Conservation (phyloP, 2,888 invertebrate genomes). For the Sepiola atlantica region DNA sequence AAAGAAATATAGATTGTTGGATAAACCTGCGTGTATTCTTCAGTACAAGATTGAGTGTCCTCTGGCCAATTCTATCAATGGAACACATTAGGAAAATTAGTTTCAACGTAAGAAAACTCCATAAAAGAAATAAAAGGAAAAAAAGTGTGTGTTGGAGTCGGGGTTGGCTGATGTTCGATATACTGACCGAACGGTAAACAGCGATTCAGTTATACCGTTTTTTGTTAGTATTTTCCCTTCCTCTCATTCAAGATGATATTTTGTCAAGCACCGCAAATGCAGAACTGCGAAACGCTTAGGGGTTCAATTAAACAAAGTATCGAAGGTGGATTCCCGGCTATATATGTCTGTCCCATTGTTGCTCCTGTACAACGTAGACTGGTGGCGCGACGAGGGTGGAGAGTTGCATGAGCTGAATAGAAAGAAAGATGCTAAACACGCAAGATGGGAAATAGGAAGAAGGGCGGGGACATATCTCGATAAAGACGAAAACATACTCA, state of each 20-base stretch:
- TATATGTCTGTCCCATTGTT: constrained; percentile 14
- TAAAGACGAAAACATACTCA: background rate
- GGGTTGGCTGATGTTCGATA: background rate
- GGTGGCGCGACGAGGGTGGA: background rate
- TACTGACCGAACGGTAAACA: background rate
- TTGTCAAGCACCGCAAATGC: constrained; percentile 2
- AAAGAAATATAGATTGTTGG: too few species aligned
- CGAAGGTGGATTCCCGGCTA: constrained; percentile 12
- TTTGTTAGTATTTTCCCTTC: background rate
- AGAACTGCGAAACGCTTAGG: constrained; percentile 32
- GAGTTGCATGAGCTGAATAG: background rate
- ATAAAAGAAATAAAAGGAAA: background rate
- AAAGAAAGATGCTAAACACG: background rate
- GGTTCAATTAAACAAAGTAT: constrained; percentile 32
- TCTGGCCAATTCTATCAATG: background rate
- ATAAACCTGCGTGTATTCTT: background rate
- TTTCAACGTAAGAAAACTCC: background rate
- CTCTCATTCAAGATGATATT: background rate
- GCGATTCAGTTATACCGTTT: background rate
- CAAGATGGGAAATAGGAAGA: background rate
- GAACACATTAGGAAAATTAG: constrained; percentile 32
- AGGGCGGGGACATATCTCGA: background rate
- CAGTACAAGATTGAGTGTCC: background rate
- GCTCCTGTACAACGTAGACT: background rate
- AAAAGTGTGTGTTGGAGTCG: background rate